These are phyloP conservation scores for Prunella himalayana DNA, from an alignment of 2,113 vertebrate species.

Conservation along the genomic window DNA sequence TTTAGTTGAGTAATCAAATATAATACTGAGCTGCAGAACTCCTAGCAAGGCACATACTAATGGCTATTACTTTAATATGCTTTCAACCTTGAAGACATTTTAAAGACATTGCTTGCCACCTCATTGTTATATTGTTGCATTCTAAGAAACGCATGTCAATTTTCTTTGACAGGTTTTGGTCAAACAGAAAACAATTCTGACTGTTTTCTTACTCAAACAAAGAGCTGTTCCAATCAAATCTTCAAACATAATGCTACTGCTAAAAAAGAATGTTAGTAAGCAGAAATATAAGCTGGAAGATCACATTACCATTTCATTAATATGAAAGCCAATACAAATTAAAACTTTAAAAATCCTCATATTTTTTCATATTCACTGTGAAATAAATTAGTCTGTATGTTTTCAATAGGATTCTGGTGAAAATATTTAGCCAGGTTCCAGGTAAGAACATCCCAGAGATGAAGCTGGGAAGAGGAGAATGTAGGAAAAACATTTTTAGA, in stretches of 20 bases:
- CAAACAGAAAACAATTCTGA: not conserved
- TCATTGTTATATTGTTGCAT: not conserved
- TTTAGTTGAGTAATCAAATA: constrained; percentile 55
- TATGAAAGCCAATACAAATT: not conserved
- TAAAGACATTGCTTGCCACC: constrained; percentile 20
- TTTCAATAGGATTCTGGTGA: not conserved
- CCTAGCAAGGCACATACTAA: constrained; percentile 21
- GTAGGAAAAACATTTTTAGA: not conserved
- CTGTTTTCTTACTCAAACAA: not conserved
- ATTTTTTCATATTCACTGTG: not conserved
- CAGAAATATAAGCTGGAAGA: not conserved
- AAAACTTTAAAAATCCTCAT: fast-evolving
- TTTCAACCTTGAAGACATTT: constrained; percentile 56
- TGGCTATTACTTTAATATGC: constrained; percentile 47
- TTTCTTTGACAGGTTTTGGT: not conserved
- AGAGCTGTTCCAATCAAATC: not conserved
- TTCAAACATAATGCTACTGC: not conserved
- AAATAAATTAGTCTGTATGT: not conserved
- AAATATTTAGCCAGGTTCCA: not conserved
- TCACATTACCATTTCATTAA: not conserved
- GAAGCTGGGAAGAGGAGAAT: not conserved
- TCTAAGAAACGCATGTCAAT: not conserved
- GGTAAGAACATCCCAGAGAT: not conserved
- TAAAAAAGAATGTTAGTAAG: not conserved
- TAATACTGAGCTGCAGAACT: constrained; percentile 1